Evolutionary conservation across 35 echinoderm and acorn worm genomes (phyloP), one percentile per base, ranked within the genome.

Genomic region (Hemicentrotus pulcherrimus): DNA sequence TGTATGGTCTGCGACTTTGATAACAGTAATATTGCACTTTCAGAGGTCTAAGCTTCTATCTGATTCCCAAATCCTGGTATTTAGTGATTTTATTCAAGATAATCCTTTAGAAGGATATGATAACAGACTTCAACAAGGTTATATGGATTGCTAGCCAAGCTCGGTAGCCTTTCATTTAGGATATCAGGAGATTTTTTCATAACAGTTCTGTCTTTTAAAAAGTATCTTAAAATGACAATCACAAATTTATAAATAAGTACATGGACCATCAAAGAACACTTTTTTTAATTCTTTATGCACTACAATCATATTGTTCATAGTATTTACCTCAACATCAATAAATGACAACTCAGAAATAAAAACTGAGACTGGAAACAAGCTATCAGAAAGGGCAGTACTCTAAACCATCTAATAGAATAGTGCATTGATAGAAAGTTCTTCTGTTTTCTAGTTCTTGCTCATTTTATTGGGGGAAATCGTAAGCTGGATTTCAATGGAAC

Each of bases 111-210:
- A 30, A 90, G 88, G 88, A 90, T 90, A 47, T 90, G 88, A 90
- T 90, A 90, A 90, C 88, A 90, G 88, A 90, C 31, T 78, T 78
- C 65, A 45, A 90, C 88, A 90, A 90, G 88, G 88, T 90, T 90
- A 90, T 13, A 78, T n/a, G 65, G 65, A 78, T 78, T 28, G 65
- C 65, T 22, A 28, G 65, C 65, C 65, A 78, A 78, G 65, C 65
- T 78, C 5, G 2, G 28, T 78, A 78, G 65, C 65, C 65, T 78
- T 18, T 22, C 5, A 78, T 78, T 4, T 78, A 78, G 65, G 65
- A 0, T 78, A 78, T 7, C 28, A n/a, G 50, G 61, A 24, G 65
- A 28, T 7, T 78, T 78, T 78, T 78, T 78, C 4, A 22, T 78
- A 18, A 7, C 65, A n/a, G 6, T 78, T 78, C 3, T n/a, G 4